Percentiles rank a stretch among this genome's conserved stretches.
Evolutionary conservation across 2,113 vertebrate genomes (phyloP).

Genomic region (Bostrychus sinensis): DNA sequence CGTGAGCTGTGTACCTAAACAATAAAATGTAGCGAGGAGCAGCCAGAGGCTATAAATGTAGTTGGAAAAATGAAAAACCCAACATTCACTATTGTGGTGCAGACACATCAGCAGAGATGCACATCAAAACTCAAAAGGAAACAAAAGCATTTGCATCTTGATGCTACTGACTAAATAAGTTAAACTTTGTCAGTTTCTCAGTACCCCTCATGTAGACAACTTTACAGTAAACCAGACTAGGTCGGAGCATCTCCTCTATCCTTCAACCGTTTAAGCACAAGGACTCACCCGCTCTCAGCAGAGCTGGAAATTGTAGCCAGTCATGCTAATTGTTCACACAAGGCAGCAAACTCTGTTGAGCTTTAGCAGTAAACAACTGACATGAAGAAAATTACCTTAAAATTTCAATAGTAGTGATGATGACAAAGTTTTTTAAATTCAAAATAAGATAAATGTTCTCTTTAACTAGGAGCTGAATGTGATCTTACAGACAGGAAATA

Average conservation of each 20-base stretch:
- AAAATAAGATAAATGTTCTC: not conserved
- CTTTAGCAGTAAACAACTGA: conserved; percentile 65
- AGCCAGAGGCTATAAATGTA: conserved; percentile 70
- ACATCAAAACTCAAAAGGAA: conserved; percentile 19
- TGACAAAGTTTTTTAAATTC: conserved; percentile 32
- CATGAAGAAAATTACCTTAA: conserved; percentile 36
- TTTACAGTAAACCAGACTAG: conserved; percentile 16
- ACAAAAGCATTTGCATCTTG: conserved; percentile 44
- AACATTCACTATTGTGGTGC: conserved; percentile 30
- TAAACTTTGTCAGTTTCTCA: conserved; percentile 37
- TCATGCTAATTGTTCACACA: conserved; percentile 62
- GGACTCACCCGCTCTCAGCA: conserved; percentile 43
- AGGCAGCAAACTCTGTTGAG: conserved; percentile 62
- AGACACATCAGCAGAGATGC: conserved; percentile 45
- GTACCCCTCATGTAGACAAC: conserved; percentile 24
- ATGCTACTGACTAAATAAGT: conserved; percentile 30
- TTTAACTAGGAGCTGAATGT: conserved; percentile 10
- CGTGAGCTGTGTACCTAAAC: conserved; percentile 79
- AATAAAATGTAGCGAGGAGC: conserved; percentile 72
- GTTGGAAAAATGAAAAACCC: conserved; percentile 34
- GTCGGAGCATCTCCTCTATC: conserved; percentile 35
- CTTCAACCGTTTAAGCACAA: conserved; percentile 65
- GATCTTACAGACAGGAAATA: not conserved
- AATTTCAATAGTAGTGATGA: conserved; percentile 53
- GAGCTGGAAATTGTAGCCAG: conserved; percentile 36